phyloP scores from a whole-genome alignment of 2,888 invertebrate genomes.

The Pristionchus maxplancki region DNA sequence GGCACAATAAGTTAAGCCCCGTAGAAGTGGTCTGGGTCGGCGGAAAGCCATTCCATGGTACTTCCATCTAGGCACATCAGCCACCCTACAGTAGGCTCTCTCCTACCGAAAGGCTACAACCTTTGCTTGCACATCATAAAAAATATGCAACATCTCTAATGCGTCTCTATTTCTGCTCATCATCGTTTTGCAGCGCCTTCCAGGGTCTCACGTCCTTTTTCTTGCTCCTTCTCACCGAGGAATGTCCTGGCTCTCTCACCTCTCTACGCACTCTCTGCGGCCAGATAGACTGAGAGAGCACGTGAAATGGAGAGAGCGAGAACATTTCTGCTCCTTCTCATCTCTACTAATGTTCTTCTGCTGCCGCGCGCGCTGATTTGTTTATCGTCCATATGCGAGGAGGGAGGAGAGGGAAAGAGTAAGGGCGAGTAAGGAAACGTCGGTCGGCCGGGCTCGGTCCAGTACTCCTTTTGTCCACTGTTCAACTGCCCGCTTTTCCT shows the following conservation, averaged over 20 bases:
- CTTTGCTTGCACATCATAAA: too few species aligned
- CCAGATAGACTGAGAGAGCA: too few species aligned
- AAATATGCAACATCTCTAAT: background rate
- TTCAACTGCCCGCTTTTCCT: too few species aligned
- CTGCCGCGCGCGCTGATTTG: conserved; percentile 18
- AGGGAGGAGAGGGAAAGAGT: background rate
- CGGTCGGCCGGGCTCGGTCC: background rate
- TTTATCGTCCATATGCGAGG: conserved; percentile 44
- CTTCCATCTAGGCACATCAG: too few species aligned
- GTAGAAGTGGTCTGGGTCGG: too few species aligned
- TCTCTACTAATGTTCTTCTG: background rate
- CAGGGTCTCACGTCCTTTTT: background rate
- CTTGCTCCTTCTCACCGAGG: too few species aligned
- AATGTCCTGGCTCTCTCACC: too few species aligned
- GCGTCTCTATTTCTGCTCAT: background rate
- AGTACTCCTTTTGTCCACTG: background rate
- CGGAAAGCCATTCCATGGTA: too few species aligned
- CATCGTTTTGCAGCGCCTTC: background rate
- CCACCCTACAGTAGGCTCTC: too few species aligned
- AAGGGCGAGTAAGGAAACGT: background rate
- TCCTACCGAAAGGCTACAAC: too few species aligned
- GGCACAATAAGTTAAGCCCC: too few species aligned
- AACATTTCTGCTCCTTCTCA: background rate
- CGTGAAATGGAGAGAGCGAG: background rate
- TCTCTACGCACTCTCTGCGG: too few species aligned